A percentile compares a stretch with the other conserved stretches of the same genome.
These are phyloP conservation scores for Hippocampus barbouri DNA, from an alignment of 2,113 vertebrate species.

Conservation along the genomic window DNA sequence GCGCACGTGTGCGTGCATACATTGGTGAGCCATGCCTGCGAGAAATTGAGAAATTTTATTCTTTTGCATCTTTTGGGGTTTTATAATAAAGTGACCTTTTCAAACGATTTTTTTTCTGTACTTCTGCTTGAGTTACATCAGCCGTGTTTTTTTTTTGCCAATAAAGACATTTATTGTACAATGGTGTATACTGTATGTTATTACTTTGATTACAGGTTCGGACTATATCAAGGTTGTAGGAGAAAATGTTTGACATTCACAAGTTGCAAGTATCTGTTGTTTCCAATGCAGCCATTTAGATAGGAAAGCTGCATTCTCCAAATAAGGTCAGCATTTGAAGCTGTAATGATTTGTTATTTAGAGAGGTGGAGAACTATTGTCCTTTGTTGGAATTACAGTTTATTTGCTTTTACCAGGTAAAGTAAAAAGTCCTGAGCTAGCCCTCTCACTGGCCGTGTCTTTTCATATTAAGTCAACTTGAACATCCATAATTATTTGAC, in stretches of 20 bases:
- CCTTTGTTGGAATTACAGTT: too few species aligned
- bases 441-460: too few species aligned
- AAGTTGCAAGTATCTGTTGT: not conserved
- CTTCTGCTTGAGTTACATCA: slow-evolving; percentile 73
- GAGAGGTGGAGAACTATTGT: too few species aligned
- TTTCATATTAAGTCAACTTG: too few species aligned
- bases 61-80: slow-evolving; percentile 66
- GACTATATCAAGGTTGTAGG: not conserved
- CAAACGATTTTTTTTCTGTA: slow-evolving; percentile 64
- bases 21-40: not conserved
- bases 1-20: not conserved
- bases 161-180: slow-evolving; percentile 46
- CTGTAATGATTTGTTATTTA: too few species aligned
- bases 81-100: slow-evolving; percentile 80
- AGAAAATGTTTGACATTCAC: not conserved
- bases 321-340: too few species aligned
- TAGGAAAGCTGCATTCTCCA: too few species aligned
- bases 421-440: too few species aligned
- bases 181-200: not conserved
- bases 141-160: slow-evolving; percentile 59
- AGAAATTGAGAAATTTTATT: slow-evolving; percentile 21
- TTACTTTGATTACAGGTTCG: not conserved
- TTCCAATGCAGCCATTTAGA: too few species aligned
- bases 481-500: too few species aligned
- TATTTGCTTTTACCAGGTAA: too few species aligned